Percentiles rank a stretch among this genome's conserved stretches.
These are phyloP conservation scores for Papilio polytes DNA, from an alignment of 1,140 invertebrate species.

Conservation along the genomic window DNA sequence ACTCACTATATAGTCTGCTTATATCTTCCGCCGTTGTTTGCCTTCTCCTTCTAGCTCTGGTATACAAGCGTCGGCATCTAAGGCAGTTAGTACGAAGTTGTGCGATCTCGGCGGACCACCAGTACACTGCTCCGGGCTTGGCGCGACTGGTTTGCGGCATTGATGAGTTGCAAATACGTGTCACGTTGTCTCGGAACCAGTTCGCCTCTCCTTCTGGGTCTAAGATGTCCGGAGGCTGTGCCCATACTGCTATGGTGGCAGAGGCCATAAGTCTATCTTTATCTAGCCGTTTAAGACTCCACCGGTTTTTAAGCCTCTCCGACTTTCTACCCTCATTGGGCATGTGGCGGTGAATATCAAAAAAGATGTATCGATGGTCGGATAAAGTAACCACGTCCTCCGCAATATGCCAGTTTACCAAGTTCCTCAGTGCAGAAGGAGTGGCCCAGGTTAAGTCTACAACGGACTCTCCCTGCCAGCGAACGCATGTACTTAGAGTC, in stretches of 20 bases:
- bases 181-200: conserved; percentile 37
- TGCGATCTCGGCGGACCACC: conserved; percentile 40
- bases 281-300: neutral
- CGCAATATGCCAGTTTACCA: neutral
- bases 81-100: conserved; percentile 44
- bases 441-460: neutral
- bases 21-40: conserved; percentile 18
- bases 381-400: neutral
- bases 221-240: neutral
- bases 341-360: neutral
- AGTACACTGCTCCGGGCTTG: conserved; percentile 21
- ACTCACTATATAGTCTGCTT: conserved; percentile 7
- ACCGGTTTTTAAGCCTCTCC: neutral
- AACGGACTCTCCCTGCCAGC: neutral
- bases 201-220: conserved; percentile 38
- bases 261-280: neutral
- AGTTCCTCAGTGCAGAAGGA: neutral
- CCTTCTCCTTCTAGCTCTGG: conserved; percentile 35
- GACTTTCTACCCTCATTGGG: neutral
- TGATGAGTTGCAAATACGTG: conserved; percentile 30
- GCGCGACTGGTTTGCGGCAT: conserved; percentile 28
- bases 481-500: too few species aligned
- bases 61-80: conserved; percentile 38
- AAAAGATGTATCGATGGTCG: neutral
- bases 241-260: neutral